phyloP scores from a whole-genome alignment of 2,888 invertebrate species.

The Ormyrus labotus region DNA sequence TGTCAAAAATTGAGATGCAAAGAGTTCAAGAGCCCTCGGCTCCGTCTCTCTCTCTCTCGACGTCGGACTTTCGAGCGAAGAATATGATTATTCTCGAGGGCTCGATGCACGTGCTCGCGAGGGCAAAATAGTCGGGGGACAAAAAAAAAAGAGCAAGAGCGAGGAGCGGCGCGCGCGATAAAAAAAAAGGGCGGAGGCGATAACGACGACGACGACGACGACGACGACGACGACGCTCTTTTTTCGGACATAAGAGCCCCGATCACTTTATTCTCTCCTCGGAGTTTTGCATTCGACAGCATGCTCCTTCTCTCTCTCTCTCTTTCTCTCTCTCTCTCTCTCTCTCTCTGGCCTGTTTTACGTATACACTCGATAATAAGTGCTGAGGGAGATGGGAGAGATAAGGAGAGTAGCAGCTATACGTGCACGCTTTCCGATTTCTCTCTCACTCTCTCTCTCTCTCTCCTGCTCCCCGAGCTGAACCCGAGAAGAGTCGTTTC shows the following conservation, averaged over 20 bases:
- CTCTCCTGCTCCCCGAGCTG: background rate
- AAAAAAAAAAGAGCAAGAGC: slow-evolving; percentile 6
- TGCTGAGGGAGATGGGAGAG: slow-evolving; percentile 58
- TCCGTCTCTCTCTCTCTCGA: slow-evolving; percentile 14
- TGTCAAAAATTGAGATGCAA: slow-evolving; percentile 33
- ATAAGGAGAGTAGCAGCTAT: background rate
- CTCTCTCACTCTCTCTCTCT: slow-evolving; percentile 15
- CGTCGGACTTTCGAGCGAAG: too few relatives aligned
- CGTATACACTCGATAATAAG: slow-evolving; percentile 59
- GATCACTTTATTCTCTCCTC: slow-evolving; percentile 62
- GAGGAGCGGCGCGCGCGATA: background rate
- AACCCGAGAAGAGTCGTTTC: slow-evolving; percentile 54
- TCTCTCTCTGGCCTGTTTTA: slow-evolving; percentile 57
- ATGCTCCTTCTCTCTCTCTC: slow-evolving; percentile 62
- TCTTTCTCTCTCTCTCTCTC: slow-evolving; percentile 44
- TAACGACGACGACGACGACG: background rate
- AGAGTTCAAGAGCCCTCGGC: slow-evolving; percentile 26
- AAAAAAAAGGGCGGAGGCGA: background rate
- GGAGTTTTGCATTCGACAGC: slow-evolving; percentile 71
- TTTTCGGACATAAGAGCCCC: slow-evolving; percentile 70
- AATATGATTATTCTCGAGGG: slow-evolving; percentile 44
- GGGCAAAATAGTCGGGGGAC: slow-evolving; percentile 5
- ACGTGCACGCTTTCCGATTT: slow-evolving; percentile 9
- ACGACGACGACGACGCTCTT: slow-evolving; percentile 34
- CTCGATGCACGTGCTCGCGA: slow-evolving; percentile 23